These are phyloP conservation scores for Remorina albescens DNA, from an alignment of 2,797 vertebrate species.

Conservation along the genomic window DNA sequence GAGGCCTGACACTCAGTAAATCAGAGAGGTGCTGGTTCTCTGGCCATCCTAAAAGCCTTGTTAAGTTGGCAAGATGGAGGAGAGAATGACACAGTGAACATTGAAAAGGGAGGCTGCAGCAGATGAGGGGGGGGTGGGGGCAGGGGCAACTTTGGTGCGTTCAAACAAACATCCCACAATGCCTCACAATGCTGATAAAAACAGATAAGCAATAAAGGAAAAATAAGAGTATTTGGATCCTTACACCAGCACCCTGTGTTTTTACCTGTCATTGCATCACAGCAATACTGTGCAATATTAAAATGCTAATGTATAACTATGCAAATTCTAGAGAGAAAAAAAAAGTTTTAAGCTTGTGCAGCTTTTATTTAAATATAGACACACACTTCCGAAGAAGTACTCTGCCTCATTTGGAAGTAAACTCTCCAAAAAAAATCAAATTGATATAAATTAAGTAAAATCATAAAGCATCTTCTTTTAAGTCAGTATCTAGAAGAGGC, in stretches of 20 bases:
- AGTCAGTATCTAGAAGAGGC: conserved; percentile 20
- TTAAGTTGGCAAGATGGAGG: conserved; percentile 76
- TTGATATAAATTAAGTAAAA: conserved; percentile 31
- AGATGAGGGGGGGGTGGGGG: conserved; percentile 23
- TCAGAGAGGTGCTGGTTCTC: conserved; percentile 72
- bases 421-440: not conserved
- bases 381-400: conserved; percentile 9
- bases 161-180: conserved; percentile 53
- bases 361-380: conserved; percentile 28
- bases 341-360: conserved; percentile 14
- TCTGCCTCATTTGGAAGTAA: not conserved
- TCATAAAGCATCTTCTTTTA: conserved; percentile 12
- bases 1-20: conserved; percentile 71
- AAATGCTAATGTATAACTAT: conserved; percentile 42
- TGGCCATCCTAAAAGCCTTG: conserved; percentile 76
- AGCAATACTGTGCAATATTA: conserved; percentile 52
- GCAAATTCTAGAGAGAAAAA: conserved; percentile 36
- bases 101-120: conserved; percentile 39
- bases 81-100: conserved; percentile 47
- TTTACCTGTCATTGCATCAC: conserved; percentile 8
- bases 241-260: not conserved
- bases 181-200: conserved; percentile 41
- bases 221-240: conserved; percentile 40
- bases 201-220: conserved; percentile 30
- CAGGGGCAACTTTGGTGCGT: conserved; percentile 34